Evolutionary conservation across 2,888 invertebrate genomes (phyloP), one percentile per base, ranked within the genome.

Genomic region (Melieria crassipennis): DNA sequence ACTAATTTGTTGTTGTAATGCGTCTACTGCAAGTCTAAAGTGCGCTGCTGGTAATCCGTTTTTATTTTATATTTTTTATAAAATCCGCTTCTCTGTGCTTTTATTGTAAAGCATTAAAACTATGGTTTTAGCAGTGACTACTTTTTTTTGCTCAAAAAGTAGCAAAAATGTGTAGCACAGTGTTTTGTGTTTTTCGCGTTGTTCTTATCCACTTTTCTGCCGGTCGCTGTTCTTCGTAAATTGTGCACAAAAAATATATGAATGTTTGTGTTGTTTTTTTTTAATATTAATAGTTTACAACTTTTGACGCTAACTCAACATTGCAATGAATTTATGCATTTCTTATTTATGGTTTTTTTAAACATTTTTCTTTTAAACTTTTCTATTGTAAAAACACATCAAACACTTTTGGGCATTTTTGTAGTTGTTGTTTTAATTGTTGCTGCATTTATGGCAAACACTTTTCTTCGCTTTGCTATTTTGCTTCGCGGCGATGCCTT

Each of bases 121-220:
- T 47, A 9, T 30, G 11, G 58, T 57, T 66, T 16, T 48, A 52
- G 10, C 13, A 47, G 52, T 60, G 50, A 61, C 75, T 74, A 74
- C 74, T 76, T 75, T 76, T 76, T 73, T 76, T 72, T 45, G 30
- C 64, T 67, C 65, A 72, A 75, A 76, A 75, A 76, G 73, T 73
- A 76, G 74, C 68, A 76, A 75, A 75, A 75, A 74, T 75, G 62
- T 69, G 30, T 66, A 43, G 30, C 11, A 7, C 45, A 13, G 52
- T 30, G 7, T 58, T 64, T 66, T 60, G 56, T 70, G 65, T 72
- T 69, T 45, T 30, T 42, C 58, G n/a, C 5, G 11, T 72, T 55
- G 16, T 63, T 9, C 13, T 52, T 30, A 30, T 30, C 30, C 30
- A 30, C 30, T 30, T 30, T 30, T 30, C 30, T 30, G 30, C 30